Percentiles rank a stretch among this genome's conserved stretches.
Conservation (phyloP, 2,113 vertebrate genomes). For the Calidris pygmaea region DNA sequence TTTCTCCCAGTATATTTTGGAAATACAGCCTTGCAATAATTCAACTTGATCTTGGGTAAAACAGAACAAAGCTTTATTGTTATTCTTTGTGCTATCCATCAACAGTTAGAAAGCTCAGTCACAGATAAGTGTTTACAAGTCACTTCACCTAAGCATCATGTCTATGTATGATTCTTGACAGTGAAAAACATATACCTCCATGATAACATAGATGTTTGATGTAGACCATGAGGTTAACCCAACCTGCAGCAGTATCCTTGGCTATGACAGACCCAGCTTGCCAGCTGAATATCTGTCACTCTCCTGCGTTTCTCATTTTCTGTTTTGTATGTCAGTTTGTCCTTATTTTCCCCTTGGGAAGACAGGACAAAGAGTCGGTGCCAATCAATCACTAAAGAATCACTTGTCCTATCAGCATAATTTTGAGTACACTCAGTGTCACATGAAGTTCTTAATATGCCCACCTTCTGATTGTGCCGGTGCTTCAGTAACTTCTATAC, state of each 20-base stretch:
- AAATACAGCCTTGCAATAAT: not conserved
- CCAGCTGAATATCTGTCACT: not conserved
- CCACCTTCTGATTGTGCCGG: not conserved
- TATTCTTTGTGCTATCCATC: not conserved
- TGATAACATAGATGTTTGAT: not conserved
- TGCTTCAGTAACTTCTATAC: not conserved
- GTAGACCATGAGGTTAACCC: not conserved
- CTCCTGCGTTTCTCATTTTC: not conserved
- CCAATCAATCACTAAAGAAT: not conserved
- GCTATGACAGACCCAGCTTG: not conserved
- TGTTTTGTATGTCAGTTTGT: not conserved
- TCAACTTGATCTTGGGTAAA: fast-evolving
- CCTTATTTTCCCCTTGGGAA: constrained; percentile 2
- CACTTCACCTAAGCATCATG: not conserved
- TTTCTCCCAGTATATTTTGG: not conserved
- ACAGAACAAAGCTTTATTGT: not conserved
- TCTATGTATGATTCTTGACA: not conserved
- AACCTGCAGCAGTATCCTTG: not conserved
- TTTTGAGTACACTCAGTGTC: not conserved
- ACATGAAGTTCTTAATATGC: not conserved
- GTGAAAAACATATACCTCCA: not conserved
- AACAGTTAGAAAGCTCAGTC: not conserved
- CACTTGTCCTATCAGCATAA: not conserved
- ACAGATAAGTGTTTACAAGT: not conserved
- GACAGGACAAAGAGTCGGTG: not conserved